These are phyloP conservation scores for Drosophila eohydei DNA, from an alignment of 2,888 invertebrate genomes.

Conservation along the genomic window DNA sequence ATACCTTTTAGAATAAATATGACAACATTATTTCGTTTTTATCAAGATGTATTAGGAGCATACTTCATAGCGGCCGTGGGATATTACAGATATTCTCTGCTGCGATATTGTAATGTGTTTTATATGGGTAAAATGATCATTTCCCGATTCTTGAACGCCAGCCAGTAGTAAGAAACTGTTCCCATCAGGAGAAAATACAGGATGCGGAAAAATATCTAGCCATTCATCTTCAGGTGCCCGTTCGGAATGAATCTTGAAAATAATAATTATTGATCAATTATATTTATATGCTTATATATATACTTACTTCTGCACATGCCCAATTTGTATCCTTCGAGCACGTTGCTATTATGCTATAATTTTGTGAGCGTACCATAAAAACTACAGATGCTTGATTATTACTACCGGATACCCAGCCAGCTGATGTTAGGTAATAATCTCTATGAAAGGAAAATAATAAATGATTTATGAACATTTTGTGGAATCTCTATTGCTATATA, in stretches of 20 bases:
- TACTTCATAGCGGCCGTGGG: constrained; percentile 94
- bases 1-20: constrained; percentile 64
- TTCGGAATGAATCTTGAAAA: constrained; percentile 90
- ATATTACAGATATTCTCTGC: constrained; percentile 93
- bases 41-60: constrained; percentile 41
- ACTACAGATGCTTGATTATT: constrained; percentile 93
- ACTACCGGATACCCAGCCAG: constrained; percentile 93
- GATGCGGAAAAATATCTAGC: constrained; percentile 94
- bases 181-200: constrained; percentile 93
- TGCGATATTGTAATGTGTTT: constrained; percentile 93
- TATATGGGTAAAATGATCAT: constrained; percentile 94
- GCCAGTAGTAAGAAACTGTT: constrained; percentile 93
- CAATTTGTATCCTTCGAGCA: constrained; percentile 92
- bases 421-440: constrained; percentile 96
- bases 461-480: neutral
- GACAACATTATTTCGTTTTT: neutral
- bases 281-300: neutral
- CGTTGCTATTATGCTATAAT: constrained; percentile 93
- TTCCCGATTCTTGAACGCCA: constrained; percentile 92
- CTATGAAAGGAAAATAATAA: constrained; percentile 85
- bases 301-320: constrained; percentile 93
- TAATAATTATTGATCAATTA: neutral
- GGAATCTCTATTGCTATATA: neutral
- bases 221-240: constrained; percentile 93
- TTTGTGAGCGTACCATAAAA: constrained; percentile 97